Base-by-base conservation (phyloP, 1,140 invertebrate genomes). In the Drosophila ficusphila region DNA sequence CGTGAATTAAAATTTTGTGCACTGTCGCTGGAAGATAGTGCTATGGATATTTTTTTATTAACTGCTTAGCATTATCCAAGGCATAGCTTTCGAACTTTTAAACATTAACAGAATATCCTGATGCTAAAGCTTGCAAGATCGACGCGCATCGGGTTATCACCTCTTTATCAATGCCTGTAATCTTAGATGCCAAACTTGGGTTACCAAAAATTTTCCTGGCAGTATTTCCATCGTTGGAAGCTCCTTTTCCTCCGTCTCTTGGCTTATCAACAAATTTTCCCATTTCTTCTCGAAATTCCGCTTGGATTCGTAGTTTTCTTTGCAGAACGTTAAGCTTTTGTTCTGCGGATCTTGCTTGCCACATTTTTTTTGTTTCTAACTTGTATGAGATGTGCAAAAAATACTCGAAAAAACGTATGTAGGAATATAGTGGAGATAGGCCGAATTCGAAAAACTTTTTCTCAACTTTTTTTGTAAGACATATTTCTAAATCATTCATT, bases 31-130 rank as follows among this genome's bases (percentile, higher is more conserved):
- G n/a, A n/a, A n/a, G n/a, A n/a, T n/a, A n/a, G n/a, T n/a, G n/a
- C n/a, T n/a, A 44, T 33, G 38, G 4, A 33, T 56, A 42, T 21
- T 7, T 44, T 54, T 21, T 19, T 21, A 54, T 38, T 3, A 39
- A 19, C 51, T 54, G 46, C 19, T 42, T 27, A 19, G 53, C 39
- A 49, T 46, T 34, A 53, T 31, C 51, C 34, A 38, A 46, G 12
- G 16, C 36, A 29, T 25, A 44, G 41, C 29, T 42, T 34, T 46
- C 4, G 16, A 57, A 46, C 6, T 46, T 34, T 34, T 34, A 9
- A 29, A 11, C 16, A 18, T 41, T 25, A n/a, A 7, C 34, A 2
- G 47, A 51, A 51, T 51, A 51, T 36, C 6, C 8, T 34, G 19
- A 25, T n/a, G 18, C n/a, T 42, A 44, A 33, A 11, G 25, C 38